Evolutionary conservation across 1,140 invertebrate species (phyloP), one percentile per base, ranked within the genome.

Genomic region (Pseudomyrmex sp.): DNA sequence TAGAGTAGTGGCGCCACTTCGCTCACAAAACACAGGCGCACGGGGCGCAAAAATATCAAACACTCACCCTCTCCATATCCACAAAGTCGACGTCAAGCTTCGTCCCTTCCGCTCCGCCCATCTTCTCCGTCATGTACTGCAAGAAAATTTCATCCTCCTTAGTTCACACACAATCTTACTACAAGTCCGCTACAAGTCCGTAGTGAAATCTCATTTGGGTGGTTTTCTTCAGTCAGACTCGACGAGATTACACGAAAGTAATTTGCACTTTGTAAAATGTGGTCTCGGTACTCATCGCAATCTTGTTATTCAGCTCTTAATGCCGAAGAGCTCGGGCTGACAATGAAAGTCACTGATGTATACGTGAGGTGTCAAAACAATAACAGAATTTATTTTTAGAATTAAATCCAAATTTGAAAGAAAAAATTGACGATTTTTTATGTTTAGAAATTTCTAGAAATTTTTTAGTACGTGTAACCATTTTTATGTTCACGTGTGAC

Each of bases 91-190:
- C 97, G 95, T 99, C 99, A 85, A 99, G 96, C 95, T 99, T 99
- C 86, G 99, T 99, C 91, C 99, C 99, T 95, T 99, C 99, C 63
- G 99, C 99, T 93, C 99, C 99, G 56, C 99, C 99, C 96, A 99
- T 99, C 95, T 99, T 99, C 95, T 99, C 99, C 92, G 98, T 99
- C 96, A 99, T 97, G 96, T 99, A 99, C 98, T 99, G 83, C 97
- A 97, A 91, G 94, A 92, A 91, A 94, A 79, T 90, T 87, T 66
- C 59, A 69, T 66, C 69, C 69, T 50, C 15, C n/a, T 70, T 72
- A 80, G 66, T 5, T 35, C 35, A 35, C 35, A 35, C 35, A 35
- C 35, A 35, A 35, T 35, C 35, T 35, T 35, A 35, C 35, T 35
- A 35, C 35, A 35, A 35, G 35, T 35, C 0, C 5, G 7, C 35